Base-by-base conservation (phyloP, 2,888 invertebrate genomes). In the Pilophorus perplexus region DNA sequence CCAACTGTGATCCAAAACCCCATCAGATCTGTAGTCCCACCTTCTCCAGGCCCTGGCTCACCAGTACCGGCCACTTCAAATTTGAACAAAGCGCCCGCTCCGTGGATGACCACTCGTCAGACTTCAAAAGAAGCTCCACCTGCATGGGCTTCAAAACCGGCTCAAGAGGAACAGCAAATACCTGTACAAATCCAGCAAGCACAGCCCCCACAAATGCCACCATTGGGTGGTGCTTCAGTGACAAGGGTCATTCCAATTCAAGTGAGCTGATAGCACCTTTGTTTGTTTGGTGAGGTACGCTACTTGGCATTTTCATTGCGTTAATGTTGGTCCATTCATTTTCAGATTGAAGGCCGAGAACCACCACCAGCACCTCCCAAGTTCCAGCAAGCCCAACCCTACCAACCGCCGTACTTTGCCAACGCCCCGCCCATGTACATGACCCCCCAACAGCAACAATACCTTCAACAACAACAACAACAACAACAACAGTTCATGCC, bases 281-380 rank as follows among this genome's bases (percentile, higher is more conserved):
- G n/a, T n/a, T n/a, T n/a, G n/a, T n/a, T n/a, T n/a, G n/a, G n/a
- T n/a, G n/a, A n/a, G n/a, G n/a, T n/a, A n/a, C n/a, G n/a, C n/a
- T n/a, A n/a, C n/a, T n/a, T n/a, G n/a, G n/a, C n/a, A n/a, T n/a
- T n/a, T n/a, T n/a, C n/a, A n/a, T n/a, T n/a, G n/a, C n/a, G n/a
- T n/a, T n/a, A n/a, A n/a, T n/a, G n/a, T n/a, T n/a, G n/a, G n/a
- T n/a, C n/a, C n/a, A n/a, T n/a, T n/a, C n/a, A 16, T 18, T 59
- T 88, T 68, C 84, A 85, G 74, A 80, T 87, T 75, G 87, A 87
- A 74, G 82, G 80, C 62, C 25, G 60, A 37, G 67, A 67, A 14
- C 46, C 69, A 20, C 38, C 67, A 20, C 27, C 70, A 25, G 44
- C 67, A 25, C 28, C 65, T 12, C 67, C 50, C 20, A 20, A 14